phyloP scores from a whole-genome alignment of 1,140 invertebrate species.

The Sinella curviseta region DNA sequence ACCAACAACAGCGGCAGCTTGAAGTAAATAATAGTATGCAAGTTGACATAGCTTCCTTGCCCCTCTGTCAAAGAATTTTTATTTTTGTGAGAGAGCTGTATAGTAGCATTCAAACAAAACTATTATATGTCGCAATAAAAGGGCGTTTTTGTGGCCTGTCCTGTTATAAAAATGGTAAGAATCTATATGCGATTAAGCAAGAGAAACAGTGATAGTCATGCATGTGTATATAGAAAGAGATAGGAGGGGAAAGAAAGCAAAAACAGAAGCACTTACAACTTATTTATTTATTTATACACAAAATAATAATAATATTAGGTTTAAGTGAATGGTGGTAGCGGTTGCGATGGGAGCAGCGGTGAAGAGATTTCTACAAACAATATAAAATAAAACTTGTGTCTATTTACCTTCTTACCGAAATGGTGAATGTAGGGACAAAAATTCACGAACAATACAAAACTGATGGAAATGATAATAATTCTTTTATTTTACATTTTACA shows the following conservation, averaged over 20 bases:
- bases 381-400: no score
- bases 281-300: background rate
- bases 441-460: no score
- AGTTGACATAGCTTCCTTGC: background rate
- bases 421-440: no score
- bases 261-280: background rate
- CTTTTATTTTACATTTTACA: no score
- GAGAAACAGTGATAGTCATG: background rate
- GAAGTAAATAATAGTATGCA: background rate
- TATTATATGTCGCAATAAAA: background rate
- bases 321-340: no score
- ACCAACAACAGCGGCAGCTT: background rate
- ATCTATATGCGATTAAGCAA: background rate
- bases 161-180: constrained; percentile 8
- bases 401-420: no score
- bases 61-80: background rate
- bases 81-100: constrained; percentile 1
- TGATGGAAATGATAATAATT: no score
- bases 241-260: background rate
- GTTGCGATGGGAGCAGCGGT: no score
- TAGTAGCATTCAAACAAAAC: background rate
- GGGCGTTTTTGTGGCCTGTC: background rate
- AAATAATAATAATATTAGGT: background rate
- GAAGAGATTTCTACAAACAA: no score
- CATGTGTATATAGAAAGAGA: no score